Evolutionary conservation across 2,797 vertebrate species (phyloP).

Genomic region (Melanotaenia nigrans): DNA sequence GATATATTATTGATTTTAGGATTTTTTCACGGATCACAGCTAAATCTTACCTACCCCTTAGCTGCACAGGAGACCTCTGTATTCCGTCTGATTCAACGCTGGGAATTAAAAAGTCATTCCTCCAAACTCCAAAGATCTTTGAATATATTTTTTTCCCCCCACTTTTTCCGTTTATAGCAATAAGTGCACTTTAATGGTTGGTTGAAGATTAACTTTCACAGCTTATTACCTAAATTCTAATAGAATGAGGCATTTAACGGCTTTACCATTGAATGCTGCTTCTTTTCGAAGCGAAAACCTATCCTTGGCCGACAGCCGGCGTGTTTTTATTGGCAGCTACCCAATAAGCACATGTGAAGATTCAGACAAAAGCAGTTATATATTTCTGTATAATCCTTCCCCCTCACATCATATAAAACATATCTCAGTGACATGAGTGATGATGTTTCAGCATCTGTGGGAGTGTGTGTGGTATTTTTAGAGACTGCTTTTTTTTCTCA

Average conservation of each 20-base stretch:
- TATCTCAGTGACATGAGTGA: constrained; percentile 33
- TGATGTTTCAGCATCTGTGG: constrained; percentile 31
- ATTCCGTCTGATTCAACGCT: constrained; percentile 28
- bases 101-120: constrained; percentile 33
- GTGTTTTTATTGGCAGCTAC: constrained; percentile 32
- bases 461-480: constrained; percentile 29
- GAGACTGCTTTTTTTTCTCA: constrained; percentile 21
- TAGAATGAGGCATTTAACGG: constrained; percentile 3
- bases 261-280: not conserved
- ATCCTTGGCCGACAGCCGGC: constrained; percentile 9
- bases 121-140: constrained; percentile 27
- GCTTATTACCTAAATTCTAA: constrained; percentile 11
- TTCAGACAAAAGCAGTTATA: constrained; percentile 33
- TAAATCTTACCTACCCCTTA: constrained; percentile 24
- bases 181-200: constrained; percentile 16
- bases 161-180: not conserved
- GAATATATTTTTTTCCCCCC: not conserved
- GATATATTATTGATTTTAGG: constrained; percentile 64
- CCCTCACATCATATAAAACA: constrained; percentile 21
- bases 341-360: constrained; percentile 12
- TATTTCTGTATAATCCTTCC: constrained; percentile 41
- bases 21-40: constrained; percentile 44
- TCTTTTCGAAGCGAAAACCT: constrained; percentile 7
- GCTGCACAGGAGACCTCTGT: constrained; percentile 11
- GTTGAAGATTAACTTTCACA: constrained; percentile 3